These are phyloP conservation scores for Drosophila sulfurigaster DNA, from an alignment of 1,140 invertebrate species.

Conservation along the genomic window DNA sequence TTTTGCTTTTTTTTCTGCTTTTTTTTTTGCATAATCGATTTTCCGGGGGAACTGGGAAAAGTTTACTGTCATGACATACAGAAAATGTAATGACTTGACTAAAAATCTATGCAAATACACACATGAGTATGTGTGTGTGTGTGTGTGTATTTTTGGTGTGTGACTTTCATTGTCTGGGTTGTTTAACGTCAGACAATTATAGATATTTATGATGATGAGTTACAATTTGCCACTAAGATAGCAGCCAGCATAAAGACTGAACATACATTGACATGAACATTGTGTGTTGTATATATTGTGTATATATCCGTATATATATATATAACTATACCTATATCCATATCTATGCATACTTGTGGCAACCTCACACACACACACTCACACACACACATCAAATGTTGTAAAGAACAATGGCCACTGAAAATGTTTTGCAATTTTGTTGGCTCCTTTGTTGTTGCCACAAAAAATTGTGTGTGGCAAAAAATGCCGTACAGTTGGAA, in stretches of 20 bases:
- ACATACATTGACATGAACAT: constrained; percentile 29
- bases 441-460: constrained; percentile 36
- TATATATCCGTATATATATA: neutral
- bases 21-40: constrained; percentile 73
- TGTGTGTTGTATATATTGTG: neutral
- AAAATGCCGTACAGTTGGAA: constrained; percentile 34
- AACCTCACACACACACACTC: neutral
- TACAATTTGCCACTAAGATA: constrained; percentile 52
- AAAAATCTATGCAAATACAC: constrained; percentile 40
- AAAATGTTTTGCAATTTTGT: constrained; percentile 41
- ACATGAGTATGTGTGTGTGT: constrained; percentile 10
- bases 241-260: constrained; percentile 15
- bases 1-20: constrained; percentile 35
- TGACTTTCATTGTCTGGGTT: constrained; percentile 47
- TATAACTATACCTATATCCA: constrained; percentile 6
- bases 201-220: constrained; percentile 64
- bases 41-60: constrained; percentile 43
- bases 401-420: constrained; percentile 42
- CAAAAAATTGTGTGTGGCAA: constrained; percentile 26
- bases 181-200: constrained; percentile 65
- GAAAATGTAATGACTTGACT: constrained; percentile 53
- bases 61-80: constrained; percentile 56
- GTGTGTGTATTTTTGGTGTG: constrained; percentile 5
- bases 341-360: neutral
- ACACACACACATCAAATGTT: constrained; percentile 24